These are phyloP conservation scores for Otolemur garnettii DNA, from an alignment of 2,113 vertebrate genomes.

Conservation along the genomic window DNA sequence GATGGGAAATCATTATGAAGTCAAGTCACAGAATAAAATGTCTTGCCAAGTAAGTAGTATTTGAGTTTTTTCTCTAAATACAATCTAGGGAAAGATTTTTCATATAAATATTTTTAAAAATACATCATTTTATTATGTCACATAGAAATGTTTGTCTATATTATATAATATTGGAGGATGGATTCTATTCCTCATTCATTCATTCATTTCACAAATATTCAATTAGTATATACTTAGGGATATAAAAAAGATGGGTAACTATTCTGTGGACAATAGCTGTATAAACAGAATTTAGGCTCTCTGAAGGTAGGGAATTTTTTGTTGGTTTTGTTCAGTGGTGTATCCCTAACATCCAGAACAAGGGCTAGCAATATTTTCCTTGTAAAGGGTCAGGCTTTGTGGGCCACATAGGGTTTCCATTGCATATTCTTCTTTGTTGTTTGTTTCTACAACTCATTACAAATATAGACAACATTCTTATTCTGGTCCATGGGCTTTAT, in stretches of 20 bases:
- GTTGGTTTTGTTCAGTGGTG: not conserved
- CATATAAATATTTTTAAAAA: constrained; percentile 28
- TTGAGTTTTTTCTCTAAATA: constrained; percentile 16
- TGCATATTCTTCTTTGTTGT: not conserved
- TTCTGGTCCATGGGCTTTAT: not conserved
- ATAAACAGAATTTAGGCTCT: constrained; percentile 35
- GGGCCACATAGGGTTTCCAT: not conserved
- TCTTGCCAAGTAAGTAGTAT: constrained; percentile 19
- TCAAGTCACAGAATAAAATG: constrained; percentile 45
- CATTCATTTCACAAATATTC: constrained; percentile 52
- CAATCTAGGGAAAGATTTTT: not conserved
- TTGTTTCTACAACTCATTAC: constrained; percentile 1
- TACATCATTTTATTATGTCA: not conserved
- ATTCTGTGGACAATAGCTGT: constrained; percentile 20
- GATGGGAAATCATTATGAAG: constrained; percentile 43
- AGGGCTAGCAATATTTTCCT: not conserved
- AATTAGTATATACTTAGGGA: not conserved
- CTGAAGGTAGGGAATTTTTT: not conserved
- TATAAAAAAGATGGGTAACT: constrained; percentile 19
- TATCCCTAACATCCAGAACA: not conserved
- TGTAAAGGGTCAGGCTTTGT: not conserved
- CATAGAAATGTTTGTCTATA: not conserved
- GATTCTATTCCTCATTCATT: not conserved
- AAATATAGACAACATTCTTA: constrained; percentile 33
- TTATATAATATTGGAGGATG: not conserved